Percentiles rank a stretch among this genome's conserved stretches.
These are phyloP conservation scores for Dendronephthya gigantea DNA, from an alignment of 64 coral and sea anemone species.

Conservation along the genomic window DNA sequence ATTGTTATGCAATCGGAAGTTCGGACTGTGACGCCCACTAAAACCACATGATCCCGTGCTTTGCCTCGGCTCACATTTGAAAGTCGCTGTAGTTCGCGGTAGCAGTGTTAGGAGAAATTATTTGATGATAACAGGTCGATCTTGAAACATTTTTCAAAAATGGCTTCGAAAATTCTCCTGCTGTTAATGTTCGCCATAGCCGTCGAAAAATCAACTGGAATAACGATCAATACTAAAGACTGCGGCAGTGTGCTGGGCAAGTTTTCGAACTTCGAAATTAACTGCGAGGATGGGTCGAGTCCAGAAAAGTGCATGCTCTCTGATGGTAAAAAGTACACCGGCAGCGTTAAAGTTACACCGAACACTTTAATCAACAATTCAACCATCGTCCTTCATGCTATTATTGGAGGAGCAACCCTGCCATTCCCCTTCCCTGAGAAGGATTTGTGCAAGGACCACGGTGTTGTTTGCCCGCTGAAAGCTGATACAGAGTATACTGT, in stretches of 20 bases:
- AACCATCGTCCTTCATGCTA: background rate
- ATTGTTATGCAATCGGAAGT: too few relatives aligned
- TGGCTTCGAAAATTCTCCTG: background rate
- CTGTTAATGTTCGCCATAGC: background rate
- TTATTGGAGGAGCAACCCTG: background rate
- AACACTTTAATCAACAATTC: background rate
- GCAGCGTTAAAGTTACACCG: background rate
- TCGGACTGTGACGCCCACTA: too few relatives aligned
- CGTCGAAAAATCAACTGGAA: background rate
- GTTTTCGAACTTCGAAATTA: background rate
- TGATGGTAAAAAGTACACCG: background rate
- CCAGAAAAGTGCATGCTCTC: background rate
- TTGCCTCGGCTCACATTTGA: background rate
- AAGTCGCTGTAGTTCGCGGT: background rate
- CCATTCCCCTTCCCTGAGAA: background rate
- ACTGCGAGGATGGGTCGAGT: background rate
- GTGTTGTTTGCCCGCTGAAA: background rate
- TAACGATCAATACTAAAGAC: background rate
- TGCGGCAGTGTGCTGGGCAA: background rate
- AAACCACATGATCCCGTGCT: too few relatives aligned
- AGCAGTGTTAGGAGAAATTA: background rate
- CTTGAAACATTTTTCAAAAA: background rate
- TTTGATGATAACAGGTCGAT: background rate
- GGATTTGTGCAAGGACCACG: background rate
- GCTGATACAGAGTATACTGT: background rate